A percentile compares a stretch with the other conserved stretches of the same genome.
Evolutionary conservation across 2,797 vertebrate species (phyloP).

Genomic region (Clarias platycephalus): DNA sequence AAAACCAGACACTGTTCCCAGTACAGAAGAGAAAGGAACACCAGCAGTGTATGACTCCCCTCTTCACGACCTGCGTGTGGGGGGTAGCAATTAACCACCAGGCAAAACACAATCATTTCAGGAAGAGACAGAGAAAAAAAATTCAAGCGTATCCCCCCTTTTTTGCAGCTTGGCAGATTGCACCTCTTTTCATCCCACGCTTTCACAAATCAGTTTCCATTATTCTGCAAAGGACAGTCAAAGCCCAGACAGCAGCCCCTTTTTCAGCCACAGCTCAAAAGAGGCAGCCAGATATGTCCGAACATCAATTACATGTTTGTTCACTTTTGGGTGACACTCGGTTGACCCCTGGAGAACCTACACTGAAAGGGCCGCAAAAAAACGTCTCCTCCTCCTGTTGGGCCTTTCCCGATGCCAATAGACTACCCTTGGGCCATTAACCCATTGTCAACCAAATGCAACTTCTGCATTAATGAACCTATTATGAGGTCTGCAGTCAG

Average conservation of each 20-base stretch:
- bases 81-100: constrained; percentile 60
- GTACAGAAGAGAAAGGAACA: constrained; percentile 58
- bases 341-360: constrained; percentile 64
- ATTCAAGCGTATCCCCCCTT: constrained; percentile 60
- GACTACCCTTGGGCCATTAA: constrained; percentile 68
- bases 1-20: constrained; percentile 61
- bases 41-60: constrained; percentile 57
- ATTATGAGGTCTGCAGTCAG: constrained; percentile 68
- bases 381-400: constrained; percentile 55
- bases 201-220: constrained; percentile 58
- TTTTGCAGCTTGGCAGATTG: constrained; percentile 54
- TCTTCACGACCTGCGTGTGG: constrained; percentile 56
- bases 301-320: constrained; percentile 71
- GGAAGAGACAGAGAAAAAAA: constrained; percentile 55
- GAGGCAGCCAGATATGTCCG: constrained; percentile 59
- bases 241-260: constrained; percentile 55
- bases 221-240: constrained; percentile 49
- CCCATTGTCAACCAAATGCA: constrained; percentile 75
- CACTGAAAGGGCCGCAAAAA: constrained; percentile 60
- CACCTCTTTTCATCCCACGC: constrained; percentile 48
- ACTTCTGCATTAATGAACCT: constrained; percentile 69
- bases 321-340: constrained; percentile 66
- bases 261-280: constrained; percentile 52
- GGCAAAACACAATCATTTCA: constrained; percentile 60
- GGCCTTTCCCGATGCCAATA: constrained; percentile 55